phyloP scores from a whole-genome alignment of 2,113 vertebrate species.

The Butorides virescens region DNA sequence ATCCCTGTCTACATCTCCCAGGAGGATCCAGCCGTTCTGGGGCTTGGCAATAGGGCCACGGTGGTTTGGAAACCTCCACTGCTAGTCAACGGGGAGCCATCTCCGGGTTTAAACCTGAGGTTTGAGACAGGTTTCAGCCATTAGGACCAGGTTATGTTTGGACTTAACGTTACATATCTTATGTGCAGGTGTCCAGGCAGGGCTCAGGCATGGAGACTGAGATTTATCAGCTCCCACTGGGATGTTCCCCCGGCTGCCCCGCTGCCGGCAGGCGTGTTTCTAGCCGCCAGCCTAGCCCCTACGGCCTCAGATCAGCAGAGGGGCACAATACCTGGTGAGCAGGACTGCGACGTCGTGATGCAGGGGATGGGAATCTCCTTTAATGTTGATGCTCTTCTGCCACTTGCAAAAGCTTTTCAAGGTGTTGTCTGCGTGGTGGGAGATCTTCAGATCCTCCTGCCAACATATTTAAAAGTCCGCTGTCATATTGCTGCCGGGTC shows the following conservation, averaged over 20 bases:
- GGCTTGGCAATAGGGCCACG: not conserved
- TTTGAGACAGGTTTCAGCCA: not conserved
- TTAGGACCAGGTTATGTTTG: not conserved
- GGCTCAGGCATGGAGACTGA: fast-evolving
- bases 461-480: not conserved
- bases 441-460: conserved; percentile 92
- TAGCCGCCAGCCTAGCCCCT: fast-evolving
- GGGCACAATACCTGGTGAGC: conserved; percentile 85
- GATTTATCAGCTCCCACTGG: not conserved
- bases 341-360: conserved; percentile 93
- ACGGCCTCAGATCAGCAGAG: fast-evolving
- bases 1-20: not conserved
- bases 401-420: conserved; percentile 95
- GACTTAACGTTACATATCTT: fast-evolving
- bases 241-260: not conserved
- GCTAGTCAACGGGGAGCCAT: not conserved
- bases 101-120: not conserved
- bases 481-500: not conserved
- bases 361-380: conserved; percentile 86
- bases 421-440: conserved; percentile 93
- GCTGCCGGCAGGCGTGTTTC: too few species aligned
- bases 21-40: not conserved
- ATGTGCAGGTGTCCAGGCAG: not conserved
- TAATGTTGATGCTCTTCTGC: conserved; percentile 92
- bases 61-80: not conserved